phyloP scores from a whole-genome alignment of 2,113 vertebrate genomes.

The Trematocara marginatum region DNA sequence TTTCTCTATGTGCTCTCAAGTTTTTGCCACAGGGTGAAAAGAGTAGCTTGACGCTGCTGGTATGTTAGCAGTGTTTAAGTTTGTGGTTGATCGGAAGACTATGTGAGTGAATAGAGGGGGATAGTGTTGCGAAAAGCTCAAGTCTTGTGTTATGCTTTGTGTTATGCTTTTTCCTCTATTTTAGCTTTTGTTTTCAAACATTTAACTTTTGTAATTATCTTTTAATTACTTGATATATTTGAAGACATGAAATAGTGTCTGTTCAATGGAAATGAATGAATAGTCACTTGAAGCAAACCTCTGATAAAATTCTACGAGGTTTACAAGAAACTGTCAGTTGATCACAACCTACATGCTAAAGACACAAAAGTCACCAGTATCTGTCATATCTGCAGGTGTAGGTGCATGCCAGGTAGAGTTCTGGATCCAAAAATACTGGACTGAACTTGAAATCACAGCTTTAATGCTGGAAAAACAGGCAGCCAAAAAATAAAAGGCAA shows the following conservation, averaged over 20 bases:
- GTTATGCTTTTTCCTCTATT: neutral
- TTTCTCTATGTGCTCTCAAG: neutral
- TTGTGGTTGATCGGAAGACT: neutral
- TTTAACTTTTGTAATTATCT: neutral
- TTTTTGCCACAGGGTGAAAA: neutral
- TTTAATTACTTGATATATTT: neutral
- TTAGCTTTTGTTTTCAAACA: neutral
- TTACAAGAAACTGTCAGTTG: neutral
- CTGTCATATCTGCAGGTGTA: neutral
- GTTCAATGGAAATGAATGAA: neutral
- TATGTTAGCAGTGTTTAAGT: slow-evolving; percentile 8
- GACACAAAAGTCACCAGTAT: neutral
- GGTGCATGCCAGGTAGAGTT: neutral
- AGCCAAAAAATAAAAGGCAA: neutral
- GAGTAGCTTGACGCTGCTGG: neutral
- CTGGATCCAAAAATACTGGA: neutral
- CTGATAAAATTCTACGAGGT: neutral
- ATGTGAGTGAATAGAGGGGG: neutral
- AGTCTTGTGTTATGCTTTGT: slow-evolving; percentile 15
- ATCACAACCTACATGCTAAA: neutral
- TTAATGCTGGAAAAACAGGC: neutral
- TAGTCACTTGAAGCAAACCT: neutral
- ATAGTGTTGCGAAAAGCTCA: neutral
- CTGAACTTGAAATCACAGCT: neutral
- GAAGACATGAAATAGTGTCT: neutral